Evolutionary conservation across 2,113 vertebrate species (phyloP), one percentile per base, ranked within the genome.

Genomic region (Mirza zaza): DNA sequence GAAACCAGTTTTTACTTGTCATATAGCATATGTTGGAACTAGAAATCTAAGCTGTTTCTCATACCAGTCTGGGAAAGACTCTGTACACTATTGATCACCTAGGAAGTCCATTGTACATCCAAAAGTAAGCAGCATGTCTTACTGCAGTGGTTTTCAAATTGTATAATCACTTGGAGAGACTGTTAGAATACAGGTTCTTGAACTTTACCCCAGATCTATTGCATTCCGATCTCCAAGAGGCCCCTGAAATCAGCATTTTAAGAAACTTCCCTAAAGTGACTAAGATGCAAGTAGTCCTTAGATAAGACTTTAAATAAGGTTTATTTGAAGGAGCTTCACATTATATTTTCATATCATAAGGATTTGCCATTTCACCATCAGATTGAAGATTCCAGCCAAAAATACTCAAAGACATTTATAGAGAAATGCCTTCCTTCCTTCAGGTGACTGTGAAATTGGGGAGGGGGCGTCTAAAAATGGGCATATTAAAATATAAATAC

Each of bases 391-490:
- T 87, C 45, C 6, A 92, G 88, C 42, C 63, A 48, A 55, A 73
- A 52, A 82, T 65, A 92, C n/a, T 81, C 45, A 59, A 27, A 85
- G 67, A 34, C 18, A 34, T 80, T 36, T 75, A 12, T 76, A 94
- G 67, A 89, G 39, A 95, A 94, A 84, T 45, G 17, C 11, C 63
- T 90, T 48, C 48, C n/a, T 90, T 87, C 39, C 52, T 90, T 76
- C 50, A 84, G 83, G 12, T 82, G 77, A 88, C 59, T 81, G 21
- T 96, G 71, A 94, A 75, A 91, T 71, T 93, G 45, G 45, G 7
- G 18, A 79, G 23, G 17, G 13, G 27, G 70, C 61, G 21, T 94
- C 70, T 90, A 63, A 93, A 77, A 71, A 11, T 87, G 42, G 21
- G 27, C 93, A 14, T 91, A 50, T 61, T 93, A 68, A 88, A 85